phyloP scores from a whole-genome alignment of 1,140 invertebrate species.

The Proales similis region DNA sequence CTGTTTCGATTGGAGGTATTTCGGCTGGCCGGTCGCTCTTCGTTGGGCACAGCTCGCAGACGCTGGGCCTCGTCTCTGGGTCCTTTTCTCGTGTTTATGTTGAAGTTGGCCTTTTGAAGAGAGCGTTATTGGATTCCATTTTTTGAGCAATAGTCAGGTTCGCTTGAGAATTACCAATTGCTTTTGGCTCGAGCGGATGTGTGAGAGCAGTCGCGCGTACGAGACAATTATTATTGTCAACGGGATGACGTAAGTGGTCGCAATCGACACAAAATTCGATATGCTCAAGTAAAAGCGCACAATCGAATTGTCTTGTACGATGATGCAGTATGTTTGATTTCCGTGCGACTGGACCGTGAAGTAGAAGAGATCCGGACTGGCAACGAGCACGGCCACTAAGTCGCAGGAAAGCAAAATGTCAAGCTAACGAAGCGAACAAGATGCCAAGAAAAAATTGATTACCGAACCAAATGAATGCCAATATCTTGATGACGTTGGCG shows the following conservation, averaged over 20 bases:
- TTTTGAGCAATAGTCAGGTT: no score
- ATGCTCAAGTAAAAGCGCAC: constrained; percentile 20
- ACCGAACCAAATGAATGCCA: constrained; percentile 17
- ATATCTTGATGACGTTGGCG: constrained; percentile 6
- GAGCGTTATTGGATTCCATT: no score
- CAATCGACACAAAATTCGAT: constrained; percentile 24
- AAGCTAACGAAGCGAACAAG: no score
- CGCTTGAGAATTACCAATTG: constrained; percentile 25
- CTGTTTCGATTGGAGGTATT: constrained; percentile 13
- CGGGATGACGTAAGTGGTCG: constrained; percentile 28
- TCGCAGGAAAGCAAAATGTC: no score
- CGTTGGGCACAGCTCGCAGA: no score
- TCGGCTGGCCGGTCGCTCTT: neutral
- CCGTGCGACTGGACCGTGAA: no score
- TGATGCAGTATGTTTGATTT: no score
- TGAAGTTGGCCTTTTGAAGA: no score
- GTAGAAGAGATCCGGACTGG: constrained; percentile 26
- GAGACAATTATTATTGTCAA: constrained; percentile 24
- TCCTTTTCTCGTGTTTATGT: no score
- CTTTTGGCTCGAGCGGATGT: constrained; percentile 19
- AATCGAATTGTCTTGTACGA: constrained; percentile 12
- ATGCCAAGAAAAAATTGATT: no score
- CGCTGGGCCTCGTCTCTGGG: no score
- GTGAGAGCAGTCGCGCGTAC: constrained; percentile 17
- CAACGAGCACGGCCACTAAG: constrained; percentile 4